phyloP scores from a whole-genome alignment of 64 coral and sea anemone species.

The Montipora sp. region DNA sequence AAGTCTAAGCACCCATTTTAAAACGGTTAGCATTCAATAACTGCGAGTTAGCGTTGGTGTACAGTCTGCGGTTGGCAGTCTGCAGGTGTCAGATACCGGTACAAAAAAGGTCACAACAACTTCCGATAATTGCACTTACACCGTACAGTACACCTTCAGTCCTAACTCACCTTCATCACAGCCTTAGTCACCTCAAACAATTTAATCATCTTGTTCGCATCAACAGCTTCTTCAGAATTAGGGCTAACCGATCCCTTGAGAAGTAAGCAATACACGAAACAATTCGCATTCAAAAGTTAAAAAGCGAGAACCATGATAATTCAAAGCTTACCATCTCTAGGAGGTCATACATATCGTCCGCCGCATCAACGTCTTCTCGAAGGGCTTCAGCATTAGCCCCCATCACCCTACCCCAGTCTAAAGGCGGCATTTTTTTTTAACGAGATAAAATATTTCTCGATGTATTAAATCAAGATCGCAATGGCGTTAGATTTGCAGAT shows the following conservation, averaged over 20 bases:
- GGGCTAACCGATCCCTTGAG: conserved; percentile 62
- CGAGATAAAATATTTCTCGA: background rate
- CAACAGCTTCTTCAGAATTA: conserved; percentile 59
- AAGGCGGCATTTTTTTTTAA: conserved; percentile 69
- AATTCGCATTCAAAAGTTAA: background rate
- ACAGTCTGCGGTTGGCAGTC: too few relatives aligned
- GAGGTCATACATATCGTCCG: conserved; percentile 80
- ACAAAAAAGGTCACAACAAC: too few relatives aligned
- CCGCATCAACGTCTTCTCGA: conserved; percentile 77
- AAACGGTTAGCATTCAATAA: too few relatives aligned
- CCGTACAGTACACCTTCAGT: too few relatives aligned
- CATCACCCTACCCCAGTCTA: conserved; percentile 93
- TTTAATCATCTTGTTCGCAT: conserved; percentile 79
- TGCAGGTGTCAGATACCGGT: too few relatives aligned
- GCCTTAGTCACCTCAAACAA: conserved; percentile 88
- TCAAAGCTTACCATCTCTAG: conserved; percentile 74
- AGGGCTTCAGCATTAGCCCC: conserved; percentile 60
- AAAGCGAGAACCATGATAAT: background rate
- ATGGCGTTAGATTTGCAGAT: background rate
- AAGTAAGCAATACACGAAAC: background rate
- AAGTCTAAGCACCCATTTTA: too few relatives aligned
- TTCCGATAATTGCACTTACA: too few relatives aligned
- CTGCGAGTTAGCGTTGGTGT: too few relatives aligned
- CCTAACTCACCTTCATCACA: conserved; percentile 65
- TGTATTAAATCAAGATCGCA: background rate